Percentiles rank a stretch among this genome's conserved stretches.
Evolutionary conservation across 23 tunicate species (phyloP).

Genomic region (Trididemnum clinides): DNA sequence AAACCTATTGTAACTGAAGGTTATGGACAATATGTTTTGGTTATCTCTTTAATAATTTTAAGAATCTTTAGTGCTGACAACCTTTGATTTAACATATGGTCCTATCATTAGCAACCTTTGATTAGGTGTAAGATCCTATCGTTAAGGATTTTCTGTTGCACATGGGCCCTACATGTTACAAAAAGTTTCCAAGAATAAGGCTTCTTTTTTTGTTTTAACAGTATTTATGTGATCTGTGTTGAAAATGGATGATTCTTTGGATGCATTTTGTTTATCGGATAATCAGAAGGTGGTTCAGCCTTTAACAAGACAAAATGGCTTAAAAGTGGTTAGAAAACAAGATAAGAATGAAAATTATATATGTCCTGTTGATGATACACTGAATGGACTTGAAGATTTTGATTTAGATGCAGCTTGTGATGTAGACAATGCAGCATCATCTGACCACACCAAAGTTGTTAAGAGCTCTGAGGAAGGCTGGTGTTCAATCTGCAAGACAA

Average conservation of each 20-base stretch:
- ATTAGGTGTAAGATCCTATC: no score
- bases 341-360: not conserved
- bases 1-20: no score
- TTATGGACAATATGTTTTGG: no score
- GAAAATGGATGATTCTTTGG: slow-evolving; percentile 11
- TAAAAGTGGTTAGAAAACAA: not conserved
- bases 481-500: slow-evolving; percentile 10
- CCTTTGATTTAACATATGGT: no score
- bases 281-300: not conserved
- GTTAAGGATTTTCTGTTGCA: no score
- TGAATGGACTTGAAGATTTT: not conserved
- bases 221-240: not conserved
- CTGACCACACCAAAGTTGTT: not conserved
- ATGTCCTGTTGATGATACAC: slow-evolving; percentile 8
- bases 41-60: no score
- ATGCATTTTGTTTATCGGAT: not conserved
- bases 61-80: no score
- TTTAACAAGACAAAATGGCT: not conserved
- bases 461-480: not conserved
- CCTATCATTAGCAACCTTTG: no score
- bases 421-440: not conserved
- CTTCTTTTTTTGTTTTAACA: no score
- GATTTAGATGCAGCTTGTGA: not conserved
- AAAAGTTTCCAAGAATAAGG: no score
- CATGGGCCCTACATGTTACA: no score